Percentiles rank a stretch among this genome's conserved stretches.
phyloP scores from a whole-genome alignment of 2,113 vertebrate species.

The Semnornis frantzii region DNA sequence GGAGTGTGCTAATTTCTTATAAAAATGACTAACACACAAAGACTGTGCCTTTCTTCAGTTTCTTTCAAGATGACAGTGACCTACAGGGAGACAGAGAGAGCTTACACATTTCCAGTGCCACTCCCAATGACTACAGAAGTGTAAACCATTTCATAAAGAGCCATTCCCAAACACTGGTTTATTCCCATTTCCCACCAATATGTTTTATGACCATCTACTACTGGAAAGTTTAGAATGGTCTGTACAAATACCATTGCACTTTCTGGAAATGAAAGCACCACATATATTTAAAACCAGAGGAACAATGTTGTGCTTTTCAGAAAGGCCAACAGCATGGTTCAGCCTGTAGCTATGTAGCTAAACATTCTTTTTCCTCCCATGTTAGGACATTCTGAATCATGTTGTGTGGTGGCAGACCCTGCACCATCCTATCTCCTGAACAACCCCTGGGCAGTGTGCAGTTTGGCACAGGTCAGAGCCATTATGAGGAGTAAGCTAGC shows the following conservation, averaged over 20 bases:
- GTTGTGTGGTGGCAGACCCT: neutral
- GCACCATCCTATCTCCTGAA: neutral
- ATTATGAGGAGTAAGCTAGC: neutral
- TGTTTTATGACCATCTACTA: slow-evolving; percentile 12
- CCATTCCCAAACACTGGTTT: neutral
- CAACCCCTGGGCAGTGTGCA: neutral
- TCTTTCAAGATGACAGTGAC: neutral
- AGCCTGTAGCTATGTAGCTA: neutral
- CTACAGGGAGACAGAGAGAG: neutral
- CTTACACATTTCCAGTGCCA: neutral
- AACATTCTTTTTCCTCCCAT: neutral
- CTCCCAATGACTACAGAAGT: neutral
- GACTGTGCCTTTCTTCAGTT: neutral
- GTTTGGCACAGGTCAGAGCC: neutral
- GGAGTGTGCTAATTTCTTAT: neutral
- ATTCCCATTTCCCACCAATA: slow-evolving; percentile 15
- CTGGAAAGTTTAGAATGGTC: neutral
- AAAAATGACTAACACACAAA: neutral
- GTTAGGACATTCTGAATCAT: neutral
- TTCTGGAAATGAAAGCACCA: neutral
- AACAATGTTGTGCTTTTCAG: neutral
- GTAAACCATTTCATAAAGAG: slow-evolving; percentile 6
- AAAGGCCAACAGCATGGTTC: neutral
- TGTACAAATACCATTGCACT: neutral
- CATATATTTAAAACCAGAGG: neutral